Evolutionary conservation across 2,113 vertebrate species (phyloP), one percentile per base, ranked within the genome.

Genomic region (Heloderma charlesbogerti): DNA sequence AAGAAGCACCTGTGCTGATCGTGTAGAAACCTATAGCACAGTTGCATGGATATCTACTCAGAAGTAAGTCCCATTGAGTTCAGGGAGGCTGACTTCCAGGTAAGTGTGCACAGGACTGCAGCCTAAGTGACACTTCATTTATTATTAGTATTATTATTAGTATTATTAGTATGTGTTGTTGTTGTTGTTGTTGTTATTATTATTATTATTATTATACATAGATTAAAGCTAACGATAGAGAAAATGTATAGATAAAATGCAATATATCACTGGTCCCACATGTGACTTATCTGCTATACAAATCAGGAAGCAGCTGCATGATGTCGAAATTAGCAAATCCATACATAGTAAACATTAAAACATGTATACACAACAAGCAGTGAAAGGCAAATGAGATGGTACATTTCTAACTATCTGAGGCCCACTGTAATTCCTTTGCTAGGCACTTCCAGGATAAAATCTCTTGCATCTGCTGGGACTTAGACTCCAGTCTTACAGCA

Each of bases 221-320:
- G 43, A 93, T 92, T 91, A 94, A 94, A 90, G 84, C 2, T 22
- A 88, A 60, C 37, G 83, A 34, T 60, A 54, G 9, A 29, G 4
- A 9, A 86, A 67, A 31, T 45, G 48, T 29, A 79, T 7, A 80
- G 31, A 16, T 1, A 20, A 34, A 51, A 80, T 34, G 2, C 45
- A 72, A n/a, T 25, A 51, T 72, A 27, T 78, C 22, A 78, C 40
- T 78, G 40, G 75, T 48, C 40, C 45, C 5, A 37, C 22, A 78
- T 2, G 22, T 45, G 45, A 45, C 43, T 45, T 51, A 12, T 78
- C 27, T 10, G 6, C 43, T 40, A 29, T 8, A 29, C 43, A 9
- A 10, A 10, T 78, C 43, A 22, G 22, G 16, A 43, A 45, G 75
- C 54, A 88, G 90, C 3, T 88, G n/a, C 91, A 89, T 88, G 90